Conservation (phyloP, 2,113 vertebrate genomes). For the Chionodraco myersi region DNA sequence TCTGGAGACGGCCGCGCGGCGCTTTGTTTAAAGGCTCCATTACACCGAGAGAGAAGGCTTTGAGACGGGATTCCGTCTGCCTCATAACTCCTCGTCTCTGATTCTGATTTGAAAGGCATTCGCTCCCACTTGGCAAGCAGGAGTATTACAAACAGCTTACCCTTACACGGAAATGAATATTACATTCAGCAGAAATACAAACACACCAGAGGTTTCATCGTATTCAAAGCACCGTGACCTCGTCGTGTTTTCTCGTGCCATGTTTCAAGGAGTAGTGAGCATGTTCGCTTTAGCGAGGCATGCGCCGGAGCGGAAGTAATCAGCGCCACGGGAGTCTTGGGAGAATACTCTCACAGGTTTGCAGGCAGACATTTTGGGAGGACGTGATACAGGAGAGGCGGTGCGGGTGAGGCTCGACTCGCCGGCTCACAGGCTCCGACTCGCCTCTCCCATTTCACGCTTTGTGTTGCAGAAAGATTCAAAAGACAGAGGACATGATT, state of each 20-base stretch:
- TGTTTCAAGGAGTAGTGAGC: conserved; percentile 73
- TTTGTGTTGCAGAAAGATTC: conserved; percentile 81
- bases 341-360: conserved; percentile 66
- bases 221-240: conserved; percentile 55
- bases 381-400: conserved; percentile 39
- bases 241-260: conserved; percentile 55
- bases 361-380: conserved; percentile 55
- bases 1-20: conserved; percentile 50
- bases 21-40: conserved; percentile 62
- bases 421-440: conserved; percentile 56
- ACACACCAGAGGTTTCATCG: conserved; percentile 32
- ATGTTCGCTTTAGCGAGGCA: conserved; percentile 60
- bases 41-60: conserved; percentile 38
- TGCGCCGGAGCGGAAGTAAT: conserved; percentile 67
- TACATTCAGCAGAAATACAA: conserved; percentile 27
- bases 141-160: conserved; percentile 12
- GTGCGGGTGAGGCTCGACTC: conserved; percentile 52
- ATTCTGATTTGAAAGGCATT: conserved; percentile 40
- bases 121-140: conserved; percentile 26
- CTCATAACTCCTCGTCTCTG: conserved; percentile 53
- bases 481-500: conserved; percentile 72
- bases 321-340: conserved; percentile 64
- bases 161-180: not conserved
- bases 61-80: conserved; percentile 53
- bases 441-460: conserved; percentile 76